These are phyloP conservation scores for Sternarchorhynchus goeldii DNA, from an alignment of 2,797 vertebrate genomes.

Conservation along the genomic window DNA sequence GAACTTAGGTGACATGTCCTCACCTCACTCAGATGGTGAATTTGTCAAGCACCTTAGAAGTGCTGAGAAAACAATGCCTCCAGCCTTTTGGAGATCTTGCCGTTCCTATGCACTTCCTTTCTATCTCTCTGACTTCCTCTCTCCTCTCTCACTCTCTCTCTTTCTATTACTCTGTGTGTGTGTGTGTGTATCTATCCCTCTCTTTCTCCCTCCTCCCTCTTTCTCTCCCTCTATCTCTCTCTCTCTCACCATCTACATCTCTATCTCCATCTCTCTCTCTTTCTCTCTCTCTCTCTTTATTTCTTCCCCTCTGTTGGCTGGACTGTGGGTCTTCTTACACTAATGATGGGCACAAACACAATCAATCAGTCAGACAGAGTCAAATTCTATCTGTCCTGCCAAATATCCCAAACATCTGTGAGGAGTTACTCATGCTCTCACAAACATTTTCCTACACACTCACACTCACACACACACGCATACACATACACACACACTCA, in stretches of 20 bases:
- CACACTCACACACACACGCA: no score
- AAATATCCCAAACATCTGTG: slow-evolving; percentile 31
- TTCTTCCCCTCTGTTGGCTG: not conserved
- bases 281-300: not conserved
- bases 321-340: slow-evolving; percentile 1
- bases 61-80: not conserved
- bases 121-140: not conserved
- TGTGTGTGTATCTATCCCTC: not conserved
- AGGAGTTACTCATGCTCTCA: not conserved
- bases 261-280: not conserved
- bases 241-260: not conserved
- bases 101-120: no score
- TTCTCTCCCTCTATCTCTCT: not conserved
- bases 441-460: not conserved
- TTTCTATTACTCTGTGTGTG: not conserved
- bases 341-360: slow-evolving; percentile 10
- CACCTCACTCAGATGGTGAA: not conserved
- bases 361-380: slow-evolving; percentile 65
- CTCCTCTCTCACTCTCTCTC: not conserved
- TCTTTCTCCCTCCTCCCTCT: not conserved
- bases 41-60: not conserved
- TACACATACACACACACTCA: no score
- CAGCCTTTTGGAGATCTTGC: no score
- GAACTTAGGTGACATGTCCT: not conserved
- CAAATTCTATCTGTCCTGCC: slow-evolving; percentile 71